Conservation (phyloP, 2,113 vertebrate genomes). For the Budorcas taxicolor region DNA sequence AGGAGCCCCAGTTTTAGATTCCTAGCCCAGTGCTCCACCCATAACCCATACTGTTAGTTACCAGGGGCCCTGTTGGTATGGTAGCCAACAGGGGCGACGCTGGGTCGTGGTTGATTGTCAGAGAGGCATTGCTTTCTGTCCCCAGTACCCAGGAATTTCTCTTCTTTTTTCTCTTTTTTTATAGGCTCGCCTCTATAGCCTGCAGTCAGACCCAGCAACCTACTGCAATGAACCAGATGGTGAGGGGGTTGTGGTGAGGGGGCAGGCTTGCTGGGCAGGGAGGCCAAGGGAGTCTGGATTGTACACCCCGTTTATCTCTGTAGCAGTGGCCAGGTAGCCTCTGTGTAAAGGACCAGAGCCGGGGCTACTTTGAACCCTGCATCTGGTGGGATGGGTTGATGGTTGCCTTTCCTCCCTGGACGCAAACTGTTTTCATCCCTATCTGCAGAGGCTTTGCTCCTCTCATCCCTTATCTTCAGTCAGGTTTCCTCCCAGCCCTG, state of each 20-base stretch:
- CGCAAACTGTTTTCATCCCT: background rate
- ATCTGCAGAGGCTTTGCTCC: background rate
- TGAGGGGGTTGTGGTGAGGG: conserved; percentile 54
- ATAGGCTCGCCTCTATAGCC: conserved; percentile 96
- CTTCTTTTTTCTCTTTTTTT: conserved; percentile 32
- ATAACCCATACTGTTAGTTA: background rate
- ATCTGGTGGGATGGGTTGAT: background rate
- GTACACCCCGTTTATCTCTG: background rate
- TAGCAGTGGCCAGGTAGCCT: background rate
- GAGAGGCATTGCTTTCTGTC: background rate
- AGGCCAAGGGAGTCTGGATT: accelerated
- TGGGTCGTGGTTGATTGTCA: background rate
- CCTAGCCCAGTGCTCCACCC: background rate
- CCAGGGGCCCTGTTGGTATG: background rate
- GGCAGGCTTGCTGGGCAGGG: background rate
- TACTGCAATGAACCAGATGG: conserved; percentile 99
- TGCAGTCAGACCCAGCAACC: conserved; percentile 97
- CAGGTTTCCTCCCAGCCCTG: background rate
- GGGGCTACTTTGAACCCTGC: background rate
- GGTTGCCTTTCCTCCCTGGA: background rate
- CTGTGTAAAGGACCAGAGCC: background rate
- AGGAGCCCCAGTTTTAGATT: background rate
- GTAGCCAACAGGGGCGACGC: background rate
- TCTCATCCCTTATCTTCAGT: background rate
- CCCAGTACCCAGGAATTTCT: background rate